Conservation (phyloP, 2,888 invertebrate species). For the Pachymerium ferrugineum region DNA sequence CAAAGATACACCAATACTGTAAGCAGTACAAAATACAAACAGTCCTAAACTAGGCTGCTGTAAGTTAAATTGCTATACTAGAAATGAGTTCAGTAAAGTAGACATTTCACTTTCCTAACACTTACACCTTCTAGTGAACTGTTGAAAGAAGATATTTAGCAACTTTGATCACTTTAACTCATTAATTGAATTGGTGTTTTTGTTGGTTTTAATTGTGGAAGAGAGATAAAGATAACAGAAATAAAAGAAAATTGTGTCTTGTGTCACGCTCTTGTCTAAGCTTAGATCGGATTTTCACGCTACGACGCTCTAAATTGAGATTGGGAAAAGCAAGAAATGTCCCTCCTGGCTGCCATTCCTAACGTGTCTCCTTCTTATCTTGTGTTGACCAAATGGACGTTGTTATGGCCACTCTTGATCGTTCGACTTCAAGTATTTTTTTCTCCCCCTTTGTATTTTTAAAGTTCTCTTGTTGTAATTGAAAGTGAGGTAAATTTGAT, state of each 20-base stretch:
- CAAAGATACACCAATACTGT: too few relatives aligned
- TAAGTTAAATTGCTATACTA: too few relatives aligned
- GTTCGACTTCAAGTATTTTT: conserved; percentile 11
- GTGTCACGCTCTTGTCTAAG: conserved; percentile 22
- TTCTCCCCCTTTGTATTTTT: not conserved
- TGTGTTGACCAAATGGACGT: conserved; percentile 14
- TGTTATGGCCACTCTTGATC: not conserved
- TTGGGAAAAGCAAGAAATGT: not conserved
- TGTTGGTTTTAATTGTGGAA: not conserved
- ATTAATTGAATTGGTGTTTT: not conserved
- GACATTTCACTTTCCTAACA: too few relatives aligned
- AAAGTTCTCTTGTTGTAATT: not conserved
- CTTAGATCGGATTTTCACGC: conserved; percentile 25
- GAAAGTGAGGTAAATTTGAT: conserved; percentile 2
- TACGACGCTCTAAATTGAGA: conserved; percentile 15
- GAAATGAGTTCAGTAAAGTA: too few relatives aligned
- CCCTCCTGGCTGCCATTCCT: conserved; percentile 3
- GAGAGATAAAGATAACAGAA: not conserved
- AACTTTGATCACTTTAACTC: not conserved
- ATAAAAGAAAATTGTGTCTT: conserved; percentile 1
- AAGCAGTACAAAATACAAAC: too few relatives aligned
- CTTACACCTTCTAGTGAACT: too few relatives aligned
- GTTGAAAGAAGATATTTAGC: too few relatives aligned
- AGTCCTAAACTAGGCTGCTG: too few relatives aligned
- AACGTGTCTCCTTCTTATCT: conserved; percentile 5